These are phyloP conservation scores for Phylloscopus trochilus DNA, from an alignment of 2,113 vertebrate species.

Conservation along the genomic window DNA sequence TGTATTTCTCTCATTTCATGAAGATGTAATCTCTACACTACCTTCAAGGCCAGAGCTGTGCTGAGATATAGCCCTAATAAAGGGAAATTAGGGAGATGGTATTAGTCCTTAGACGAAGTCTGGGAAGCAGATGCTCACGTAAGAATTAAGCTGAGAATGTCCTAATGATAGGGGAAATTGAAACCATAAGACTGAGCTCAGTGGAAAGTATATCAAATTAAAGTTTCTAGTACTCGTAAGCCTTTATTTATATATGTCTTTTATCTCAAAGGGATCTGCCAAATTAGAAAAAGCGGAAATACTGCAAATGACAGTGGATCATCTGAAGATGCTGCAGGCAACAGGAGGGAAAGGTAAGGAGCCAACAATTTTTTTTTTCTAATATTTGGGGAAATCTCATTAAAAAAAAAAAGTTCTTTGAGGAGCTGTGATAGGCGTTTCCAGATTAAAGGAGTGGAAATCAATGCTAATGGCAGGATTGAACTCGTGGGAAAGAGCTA, in stretches of 20 bases:
- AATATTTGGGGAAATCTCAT: constrained; percentile 64
- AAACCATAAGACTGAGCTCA: constrained; percentile 52
- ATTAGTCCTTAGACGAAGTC: constrained; percentile 20
- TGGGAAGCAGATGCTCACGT: constrained; percentile 50
- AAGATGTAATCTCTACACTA: neutral
- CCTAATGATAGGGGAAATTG: constrained; percentile 56
- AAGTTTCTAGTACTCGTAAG: constrained; percentile 51
- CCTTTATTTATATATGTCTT: constrained; percentile 56
- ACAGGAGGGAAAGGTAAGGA: constrained; percentile 91
- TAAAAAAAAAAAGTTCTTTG: constrained; percentile 59
- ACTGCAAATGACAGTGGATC: constrained; percentile 98
- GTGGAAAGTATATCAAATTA: constrained; percentile 47
- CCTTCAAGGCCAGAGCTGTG: neutral
- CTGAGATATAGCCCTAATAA: neutral
- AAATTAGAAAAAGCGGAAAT: constrained; percentile 99
- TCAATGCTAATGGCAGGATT: constrained; percentile 88
- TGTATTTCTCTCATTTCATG: neutral
- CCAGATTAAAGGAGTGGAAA: constrained; percentile 84
- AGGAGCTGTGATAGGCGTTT: constrained; percentile 70
- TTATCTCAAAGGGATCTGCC: constrained; percentile 86
- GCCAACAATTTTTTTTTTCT: neutral
- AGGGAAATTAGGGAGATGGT: neutral
- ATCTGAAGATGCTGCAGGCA: constrained; percentile 94
- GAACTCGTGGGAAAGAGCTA: constrained; percentile 92
- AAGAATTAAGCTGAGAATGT: constrained; percentile 53